Evolutionary conservation across 1,140 invertebrate species (phyloP).

Genomic region (Trachelipus rathkii): DNA sequence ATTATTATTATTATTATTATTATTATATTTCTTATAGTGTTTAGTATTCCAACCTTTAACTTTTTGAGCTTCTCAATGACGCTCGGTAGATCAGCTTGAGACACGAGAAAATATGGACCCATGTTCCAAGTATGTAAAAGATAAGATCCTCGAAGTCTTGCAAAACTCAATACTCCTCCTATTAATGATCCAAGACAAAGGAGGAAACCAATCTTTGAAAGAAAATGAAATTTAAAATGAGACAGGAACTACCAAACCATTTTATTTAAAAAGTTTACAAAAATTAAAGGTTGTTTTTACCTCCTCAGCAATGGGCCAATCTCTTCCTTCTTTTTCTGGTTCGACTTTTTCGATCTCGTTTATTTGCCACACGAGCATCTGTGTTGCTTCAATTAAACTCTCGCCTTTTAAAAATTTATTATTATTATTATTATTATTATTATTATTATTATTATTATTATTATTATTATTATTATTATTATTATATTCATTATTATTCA

Average conservation of each 20-base stretch:
- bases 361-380: slow-evolving; percentile 41
- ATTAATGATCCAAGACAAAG: slow-evolving; percentile 33
- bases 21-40: too few relatives aligned
- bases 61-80: slow-evolving; percentile 56
- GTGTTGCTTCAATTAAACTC: slow-evolving; percentile 34
- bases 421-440: too few relatives aligned
- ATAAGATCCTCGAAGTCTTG: slow-evolving; percentile 62
- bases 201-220: slow-evolving; percentile 33
- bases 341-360: slow-evolving; percentile 42
- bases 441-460: too few relatives aligned
- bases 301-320: slow-evolving; percentile 42
- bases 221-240: not conserved
- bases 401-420: slow-evolving; percentile 27
- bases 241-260: too few relatives aligned
- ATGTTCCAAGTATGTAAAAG: slow-evolving; percentile 69
- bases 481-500: too few relatives aligned
- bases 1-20: too few relatives aligned
- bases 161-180: slow-evolving; percentile 55
- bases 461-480: too few relatives aligned
- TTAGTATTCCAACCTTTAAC: slow-evolving; percentile 32
- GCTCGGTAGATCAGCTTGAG: slow-evolving; percentile 60
- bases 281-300: slow-evolving; percentile 19
- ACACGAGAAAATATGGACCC: slow-evolving; percentile 60
- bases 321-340: slow-evolving; percentile 41
- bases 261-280: not conserved